These are phyloP conservation scores for Hypomecis atomaria DNA, from an alignment of 2,888 invertebrate genomes.

Conservation along the genomic window DNA sequence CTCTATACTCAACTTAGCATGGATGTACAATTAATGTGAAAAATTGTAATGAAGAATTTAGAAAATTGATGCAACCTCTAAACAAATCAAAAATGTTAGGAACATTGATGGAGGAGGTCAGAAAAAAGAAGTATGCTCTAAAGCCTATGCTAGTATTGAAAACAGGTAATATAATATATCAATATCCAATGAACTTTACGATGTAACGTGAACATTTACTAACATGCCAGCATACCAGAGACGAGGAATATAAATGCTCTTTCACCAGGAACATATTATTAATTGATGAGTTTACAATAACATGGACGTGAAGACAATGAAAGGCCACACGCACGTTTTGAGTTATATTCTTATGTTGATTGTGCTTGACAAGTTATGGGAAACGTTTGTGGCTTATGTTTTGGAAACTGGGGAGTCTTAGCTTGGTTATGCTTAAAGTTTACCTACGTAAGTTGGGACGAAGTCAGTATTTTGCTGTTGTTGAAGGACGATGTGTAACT, in stretches of 20 bases:
- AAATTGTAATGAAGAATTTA: no score
- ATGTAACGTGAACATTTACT: no score
- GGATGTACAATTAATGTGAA: no score
- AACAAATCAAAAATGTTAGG: no score
- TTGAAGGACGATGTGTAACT: no score
- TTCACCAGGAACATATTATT: slow-evolving; percentile 30
- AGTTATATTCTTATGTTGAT: slow-evolving; percentile 14
- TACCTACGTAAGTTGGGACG: neutral
- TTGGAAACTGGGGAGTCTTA: neutral
- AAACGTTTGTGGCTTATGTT: slow-evolving; percentile 3
- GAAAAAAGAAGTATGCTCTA: no score
- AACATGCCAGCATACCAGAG: slow-evolving; percentile 24
- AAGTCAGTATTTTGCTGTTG: neutral
- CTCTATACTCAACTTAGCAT: no score
- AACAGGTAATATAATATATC: no score
- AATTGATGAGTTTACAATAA: slow-evolving; percentile 43
- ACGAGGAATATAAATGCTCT: slow-evolving; percentile 23
- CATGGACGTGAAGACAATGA: slow-evolving; percentile 50
- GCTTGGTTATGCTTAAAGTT: neutral
- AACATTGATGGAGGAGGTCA: no score
- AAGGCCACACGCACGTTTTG: slow-evolving; percentile 51
- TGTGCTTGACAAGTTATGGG: neutral
- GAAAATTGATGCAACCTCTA: no score
- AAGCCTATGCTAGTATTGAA: no score
- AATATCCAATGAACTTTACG: no score